phyloP scores from a whole-genome alignment of 2,113 vertebrate species.

The Haemorhous mexicanus region DNA sequence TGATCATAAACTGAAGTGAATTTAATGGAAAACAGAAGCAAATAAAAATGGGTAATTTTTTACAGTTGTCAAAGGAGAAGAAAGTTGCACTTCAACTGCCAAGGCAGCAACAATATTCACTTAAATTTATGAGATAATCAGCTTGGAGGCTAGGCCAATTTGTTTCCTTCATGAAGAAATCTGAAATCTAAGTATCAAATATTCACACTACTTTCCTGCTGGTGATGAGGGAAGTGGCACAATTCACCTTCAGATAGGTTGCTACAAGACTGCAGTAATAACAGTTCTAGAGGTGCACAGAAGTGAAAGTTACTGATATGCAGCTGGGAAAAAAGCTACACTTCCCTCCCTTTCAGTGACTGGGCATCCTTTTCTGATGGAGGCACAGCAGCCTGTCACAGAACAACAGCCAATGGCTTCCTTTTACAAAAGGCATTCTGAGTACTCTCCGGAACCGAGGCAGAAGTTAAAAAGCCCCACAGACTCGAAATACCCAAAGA shows the following conservation, averaged over 20 bases:
- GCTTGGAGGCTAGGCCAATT: background rate
- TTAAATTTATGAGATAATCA: background rate
- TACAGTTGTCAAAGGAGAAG: background rate
- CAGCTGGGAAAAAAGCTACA: background rate
- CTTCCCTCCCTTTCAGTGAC: background rate
- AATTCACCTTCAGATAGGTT: background rate
- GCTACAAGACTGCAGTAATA: background rate
- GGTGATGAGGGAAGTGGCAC: background rate
- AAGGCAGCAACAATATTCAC: background rate
- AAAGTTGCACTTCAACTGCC: background rate
- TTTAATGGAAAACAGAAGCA: background rate
- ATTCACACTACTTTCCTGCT: background rate
- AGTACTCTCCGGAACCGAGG: background rate
- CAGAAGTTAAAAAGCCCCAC: background rate
- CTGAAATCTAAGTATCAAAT: background rate
- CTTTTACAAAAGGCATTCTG: background rate
- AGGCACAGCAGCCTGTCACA: background rate
- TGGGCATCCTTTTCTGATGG: background rate
- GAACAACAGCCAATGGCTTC: background rate
- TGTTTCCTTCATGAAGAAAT: background rate
- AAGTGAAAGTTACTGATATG: background rate
- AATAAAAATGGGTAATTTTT: background rate
- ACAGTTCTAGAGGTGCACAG: background rate
- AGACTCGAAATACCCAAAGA: background rate
- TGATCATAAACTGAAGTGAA: background rate